phyloP scores from a whole-genome alignment of 2,888 invertebrate species.

The Xylota sylvarum region DNA sequence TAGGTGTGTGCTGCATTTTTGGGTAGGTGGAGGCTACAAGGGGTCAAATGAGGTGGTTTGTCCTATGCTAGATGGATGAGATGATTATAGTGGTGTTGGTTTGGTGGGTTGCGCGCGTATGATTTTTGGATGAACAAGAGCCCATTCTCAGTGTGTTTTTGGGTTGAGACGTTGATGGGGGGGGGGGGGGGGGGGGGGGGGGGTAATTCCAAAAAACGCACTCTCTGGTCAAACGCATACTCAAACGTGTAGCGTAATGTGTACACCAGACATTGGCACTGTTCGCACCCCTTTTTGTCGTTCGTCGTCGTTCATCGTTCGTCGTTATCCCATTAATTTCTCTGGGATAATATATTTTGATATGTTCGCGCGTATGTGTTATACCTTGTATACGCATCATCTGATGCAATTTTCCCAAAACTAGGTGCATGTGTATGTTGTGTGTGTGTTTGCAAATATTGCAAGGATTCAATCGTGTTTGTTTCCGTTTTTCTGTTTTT shows the following conservation, averaged over 20 bases:
- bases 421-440: background rate
- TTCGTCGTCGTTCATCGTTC: background rate
- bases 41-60: background rate
- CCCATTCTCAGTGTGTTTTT: background rate
- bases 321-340: constrained; percentile 25
- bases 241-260: background rate
- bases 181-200: background rate
- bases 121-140: constrained; percentile 44
- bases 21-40: background rate
- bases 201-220: constrained; percentile 7
- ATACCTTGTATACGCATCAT: constrained; percentile 36
- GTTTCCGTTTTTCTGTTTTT: background rate
- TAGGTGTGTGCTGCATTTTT: constrained; percentile 38
- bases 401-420: constrained; percentile 35
- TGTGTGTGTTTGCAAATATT: background rate
- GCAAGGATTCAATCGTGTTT: background rate
- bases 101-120: constrained; percentile 33
- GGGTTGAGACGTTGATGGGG: background rate
- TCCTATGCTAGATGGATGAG: background rate
- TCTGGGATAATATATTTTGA: constrained; percentile 38
- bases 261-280: too few species aligned
- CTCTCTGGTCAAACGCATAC: constrained; percentile 3
- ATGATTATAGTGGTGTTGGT: constrained; percentile 23
- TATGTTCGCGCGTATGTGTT: constrained; percentile 27
- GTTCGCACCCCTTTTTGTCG: background rate